Evolutionary conservation across 2,797 vertebrate species (phyloP).

Genomic region (Triplophysa bombifrons): DNA sequence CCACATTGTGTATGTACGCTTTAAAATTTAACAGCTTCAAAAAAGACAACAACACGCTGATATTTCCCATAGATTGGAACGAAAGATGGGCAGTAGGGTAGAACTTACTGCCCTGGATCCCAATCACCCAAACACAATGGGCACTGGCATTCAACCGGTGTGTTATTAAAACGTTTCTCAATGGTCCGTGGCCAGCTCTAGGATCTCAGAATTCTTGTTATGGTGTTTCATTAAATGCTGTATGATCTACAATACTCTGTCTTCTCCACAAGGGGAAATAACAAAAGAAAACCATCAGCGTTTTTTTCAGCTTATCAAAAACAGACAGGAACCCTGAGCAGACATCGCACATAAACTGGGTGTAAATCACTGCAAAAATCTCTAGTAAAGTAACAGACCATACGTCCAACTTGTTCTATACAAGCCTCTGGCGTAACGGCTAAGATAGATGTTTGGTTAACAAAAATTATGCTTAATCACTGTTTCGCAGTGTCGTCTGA

Average conservation of each 20-base stretch:
- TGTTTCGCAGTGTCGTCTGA: conserved; percentile 14
- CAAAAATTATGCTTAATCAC: conserved; percentile 27
- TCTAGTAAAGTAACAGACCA: not conserved
- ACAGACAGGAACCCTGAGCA: conserved; percentile 7
- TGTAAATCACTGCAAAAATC: conserved; percentile 8
- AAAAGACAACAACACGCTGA: not conserved
- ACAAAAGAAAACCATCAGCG: conserved; percentile 40
- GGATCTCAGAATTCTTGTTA: conserved; percentile 40
- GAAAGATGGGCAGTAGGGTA: conserved; percentile 25
- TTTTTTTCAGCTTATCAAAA: conserved; percentile 41
- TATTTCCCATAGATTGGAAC: conserved; percentile 16
- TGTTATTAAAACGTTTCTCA: conserved; percentile 39
- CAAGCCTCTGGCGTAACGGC: not conserved
- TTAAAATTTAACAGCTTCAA: not conserved
- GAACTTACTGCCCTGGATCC: conserved; percentile 23
- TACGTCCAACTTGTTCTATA: not conserved
- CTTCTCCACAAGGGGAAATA: conserved; percentile 28
- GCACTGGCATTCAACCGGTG: conserved; percentile 21
- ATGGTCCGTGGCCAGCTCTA: conserved; percentile 21
- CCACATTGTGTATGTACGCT: not conserved
- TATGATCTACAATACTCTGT: conserved; percentile 34
- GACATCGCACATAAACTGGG: not conserved
- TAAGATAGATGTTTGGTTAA: not conserved
- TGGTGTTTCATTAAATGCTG: conserved; percentile 47
- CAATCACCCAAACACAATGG: conserved; percentile 1